A percentile compares a stretch with the other conserved stretches of the same genome.
phyloP scores from a whole-genome alignment of 2,888 invertebrate genomes.

The Trissolcus japonicus region DNA sequence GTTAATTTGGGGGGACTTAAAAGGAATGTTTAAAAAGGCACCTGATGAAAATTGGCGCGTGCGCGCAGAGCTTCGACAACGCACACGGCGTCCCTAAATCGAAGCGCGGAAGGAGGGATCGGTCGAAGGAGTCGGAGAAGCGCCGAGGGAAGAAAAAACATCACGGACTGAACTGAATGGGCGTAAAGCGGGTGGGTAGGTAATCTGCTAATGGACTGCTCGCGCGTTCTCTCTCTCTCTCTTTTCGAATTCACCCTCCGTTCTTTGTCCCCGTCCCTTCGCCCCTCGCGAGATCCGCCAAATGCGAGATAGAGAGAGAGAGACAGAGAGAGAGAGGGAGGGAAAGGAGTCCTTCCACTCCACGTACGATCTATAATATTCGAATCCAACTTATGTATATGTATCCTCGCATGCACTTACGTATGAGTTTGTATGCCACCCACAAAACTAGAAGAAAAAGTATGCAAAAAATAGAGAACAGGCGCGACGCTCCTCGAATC shows the following conservation, averaged over 20 bases:
- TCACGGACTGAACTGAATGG: conserved; percentile 70
- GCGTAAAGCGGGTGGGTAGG: conserved; percentile 71
- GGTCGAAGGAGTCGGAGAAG: conserved; percentile 63
- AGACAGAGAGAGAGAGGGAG: conserved; percentile 22
- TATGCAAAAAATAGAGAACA: background rate
- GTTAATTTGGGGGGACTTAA: no score
- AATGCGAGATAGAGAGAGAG: conserved; percentile 25
- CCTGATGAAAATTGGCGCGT: conserved; percentile 36
- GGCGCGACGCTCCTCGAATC: background rate
- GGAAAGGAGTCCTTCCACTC: conserved; percentile 17
- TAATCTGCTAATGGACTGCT: conserved; percentile 76
- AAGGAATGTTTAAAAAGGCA: background rate
- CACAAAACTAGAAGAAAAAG: conserved; percentile 26
- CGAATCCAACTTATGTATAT: conserved; percentile 21
- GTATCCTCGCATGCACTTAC: background rate
- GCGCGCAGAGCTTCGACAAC: conserved; percentile 30
- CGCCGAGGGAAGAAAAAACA: conserved; percentile 66
- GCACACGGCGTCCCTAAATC: conserved; percentile 45
- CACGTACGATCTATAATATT: conserved; percentile 51
- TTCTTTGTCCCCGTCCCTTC: conserved; percentile 42
- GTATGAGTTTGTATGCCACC: conserved; percentile 25
- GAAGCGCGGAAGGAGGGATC: conserved; percentile 59
- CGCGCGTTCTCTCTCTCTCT: conserved; percentile 60
- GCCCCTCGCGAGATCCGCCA: conserved; percentile 38
- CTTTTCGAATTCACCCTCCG: conserved; percentile 55